Evolutionary conservation across 2,888 invertebrate species (phyloP).

Genomic region (Adelphocoris suturalis): DNA sequence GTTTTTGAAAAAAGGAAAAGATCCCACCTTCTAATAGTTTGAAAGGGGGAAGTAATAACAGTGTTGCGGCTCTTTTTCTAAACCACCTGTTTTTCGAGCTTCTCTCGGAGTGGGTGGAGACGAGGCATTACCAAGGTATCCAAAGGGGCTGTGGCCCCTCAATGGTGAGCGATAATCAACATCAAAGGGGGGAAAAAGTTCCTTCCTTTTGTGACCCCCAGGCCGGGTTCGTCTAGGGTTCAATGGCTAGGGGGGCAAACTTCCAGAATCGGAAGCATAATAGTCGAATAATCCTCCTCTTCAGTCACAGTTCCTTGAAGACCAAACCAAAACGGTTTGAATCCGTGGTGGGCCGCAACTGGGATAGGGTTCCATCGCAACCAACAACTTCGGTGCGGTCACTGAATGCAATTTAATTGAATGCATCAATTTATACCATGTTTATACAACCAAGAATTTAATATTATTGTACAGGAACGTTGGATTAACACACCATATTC

Average conservation of each 20-base stretch:
- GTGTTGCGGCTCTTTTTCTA: constrained; percentile 12
- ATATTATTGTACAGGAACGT: too few relatives aligned
- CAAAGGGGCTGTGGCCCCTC: neutral
- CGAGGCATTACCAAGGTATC: neutral
- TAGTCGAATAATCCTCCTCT: neutral
- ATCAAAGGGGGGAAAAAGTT: neutral
- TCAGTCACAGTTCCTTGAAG: neutral
- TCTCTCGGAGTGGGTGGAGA: neutral
- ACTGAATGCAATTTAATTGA: too few relatives aligned
- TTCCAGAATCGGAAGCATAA: constrained; percentile 14
- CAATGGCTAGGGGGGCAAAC: constrained; percentile 20
- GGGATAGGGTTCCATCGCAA: neutral
- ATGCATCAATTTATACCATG: too few relatives aligned
- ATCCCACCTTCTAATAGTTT: neutral
- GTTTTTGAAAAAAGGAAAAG: neutral
- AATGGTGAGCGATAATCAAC: constrained; percentile 35
- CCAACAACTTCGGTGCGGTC: neutral
- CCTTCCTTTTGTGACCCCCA: constrained; percentile 28
- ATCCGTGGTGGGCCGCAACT: neutral
- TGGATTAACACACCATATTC: too few relatives aligned
- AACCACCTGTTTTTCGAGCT: constrained; percentile 22
- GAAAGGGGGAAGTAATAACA: constrained; percentile 5
- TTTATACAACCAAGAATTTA: too few relatives aligned
- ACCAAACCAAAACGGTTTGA: neutral
- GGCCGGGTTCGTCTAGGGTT: constrained; percentile 30